phyloP scores from a whole-genome alignment of 2,888 invertebrate species.

The Agrotis clavis region DNA sequence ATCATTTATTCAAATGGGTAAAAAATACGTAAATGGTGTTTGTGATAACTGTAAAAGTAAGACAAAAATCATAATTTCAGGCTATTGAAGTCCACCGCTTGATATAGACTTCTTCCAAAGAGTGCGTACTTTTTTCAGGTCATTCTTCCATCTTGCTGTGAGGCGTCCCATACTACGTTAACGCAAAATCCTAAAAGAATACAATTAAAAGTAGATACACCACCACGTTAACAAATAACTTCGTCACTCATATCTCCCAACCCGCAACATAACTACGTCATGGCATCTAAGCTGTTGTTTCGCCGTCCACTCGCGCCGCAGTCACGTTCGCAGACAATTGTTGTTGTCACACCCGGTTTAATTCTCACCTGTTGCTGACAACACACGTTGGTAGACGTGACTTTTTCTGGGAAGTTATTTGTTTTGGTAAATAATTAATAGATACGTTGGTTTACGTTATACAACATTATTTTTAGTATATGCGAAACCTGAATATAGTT shows the following conservation, averaged over 20 bases:
- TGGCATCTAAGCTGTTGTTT: background rate
- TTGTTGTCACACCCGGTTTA: constrained; percentile 49
- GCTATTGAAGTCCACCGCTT: too few relatives aligned
- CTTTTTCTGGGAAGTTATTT: constrained; percentile 5
- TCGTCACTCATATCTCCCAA: background rate
- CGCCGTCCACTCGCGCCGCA: background rate
- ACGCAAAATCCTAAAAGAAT: too few relatives aligned
- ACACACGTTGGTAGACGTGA: constrained; percentile 7
- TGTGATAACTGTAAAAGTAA: too few relatives aligned
- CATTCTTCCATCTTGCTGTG: too few relatives aligned
- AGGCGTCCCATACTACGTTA: too few relatives aligned
- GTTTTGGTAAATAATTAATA: background rate
- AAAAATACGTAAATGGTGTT: too few relatives aligned
- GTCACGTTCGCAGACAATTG: constrained; percentile 51
- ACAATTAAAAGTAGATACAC: background rate
- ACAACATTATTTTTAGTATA: too few relatives aligned
- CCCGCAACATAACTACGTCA: constrained; percentile 19
- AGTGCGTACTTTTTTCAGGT: too few relatives aligned
- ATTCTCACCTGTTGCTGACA: constrained; percentile 55
- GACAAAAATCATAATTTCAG: too few relatives aligned
- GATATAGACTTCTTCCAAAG: too few relatives aligned
- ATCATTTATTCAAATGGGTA: too few relatives aligned
- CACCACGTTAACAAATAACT: background rate
- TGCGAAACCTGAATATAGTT: too few relatives aligned
- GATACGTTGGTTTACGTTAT: background rate